Conservation (phyloP, 1,140 invertebrate genomes). For the Drosophila oshimai region DNA sequence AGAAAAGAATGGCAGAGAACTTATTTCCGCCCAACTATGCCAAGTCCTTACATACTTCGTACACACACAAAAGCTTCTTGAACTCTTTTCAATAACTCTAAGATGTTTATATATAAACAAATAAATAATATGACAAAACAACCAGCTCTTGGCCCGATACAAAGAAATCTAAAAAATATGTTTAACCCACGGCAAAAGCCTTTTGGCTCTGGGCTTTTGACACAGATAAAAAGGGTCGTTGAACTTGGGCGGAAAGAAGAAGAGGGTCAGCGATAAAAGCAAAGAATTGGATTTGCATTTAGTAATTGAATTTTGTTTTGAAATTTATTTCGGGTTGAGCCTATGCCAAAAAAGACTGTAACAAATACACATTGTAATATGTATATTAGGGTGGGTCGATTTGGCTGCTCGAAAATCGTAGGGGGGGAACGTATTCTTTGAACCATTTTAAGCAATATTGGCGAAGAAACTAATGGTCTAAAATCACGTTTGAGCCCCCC, state of each 20-base stretch:
- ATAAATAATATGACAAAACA: constrained; percentile 65
- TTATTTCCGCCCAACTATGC: constrained; percentile 56
- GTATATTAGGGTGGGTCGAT: too few species aligned
- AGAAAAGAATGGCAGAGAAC: constrained; percentile 29
- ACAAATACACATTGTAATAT: too few species aligned
- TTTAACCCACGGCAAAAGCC: constrained; percentile 60
- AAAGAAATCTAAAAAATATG: constrained; percentile 48
- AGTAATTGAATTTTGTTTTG: constrained; percentile 78
- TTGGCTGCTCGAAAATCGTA: too few species aligned
- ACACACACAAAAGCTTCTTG: constrained; percentile 38
- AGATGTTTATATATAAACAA: constrained; percentile 62
- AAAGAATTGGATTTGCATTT: constrained; percentile 72
- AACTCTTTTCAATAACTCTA: constrained; percentile 72
- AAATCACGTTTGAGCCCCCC: too few species aligned
- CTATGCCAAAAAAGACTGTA: too few species aligned
- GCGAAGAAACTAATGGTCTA: too few species aligned
- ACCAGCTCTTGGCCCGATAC: constrained; percentile 53
- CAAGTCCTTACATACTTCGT: constrained; percentile 23
- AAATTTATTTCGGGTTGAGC: constrained; percentile 59
- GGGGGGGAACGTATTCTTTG: too few species aligned
- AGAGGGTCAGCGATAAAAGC: constrained; percentile 7
- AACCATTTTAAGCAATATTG: too few species aligned
- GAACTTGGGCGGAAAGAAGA: not conserved
- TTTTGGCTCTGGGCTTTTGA: constrained; percentile 62
- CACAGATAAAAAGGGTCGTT: constrained; percentile 44